Evolutionary conservation across 2,113 vertebrate genomes (phyloP), one percentile per base, ranked within the genome.

Genomic region (Sander lucioperca): DNA sequence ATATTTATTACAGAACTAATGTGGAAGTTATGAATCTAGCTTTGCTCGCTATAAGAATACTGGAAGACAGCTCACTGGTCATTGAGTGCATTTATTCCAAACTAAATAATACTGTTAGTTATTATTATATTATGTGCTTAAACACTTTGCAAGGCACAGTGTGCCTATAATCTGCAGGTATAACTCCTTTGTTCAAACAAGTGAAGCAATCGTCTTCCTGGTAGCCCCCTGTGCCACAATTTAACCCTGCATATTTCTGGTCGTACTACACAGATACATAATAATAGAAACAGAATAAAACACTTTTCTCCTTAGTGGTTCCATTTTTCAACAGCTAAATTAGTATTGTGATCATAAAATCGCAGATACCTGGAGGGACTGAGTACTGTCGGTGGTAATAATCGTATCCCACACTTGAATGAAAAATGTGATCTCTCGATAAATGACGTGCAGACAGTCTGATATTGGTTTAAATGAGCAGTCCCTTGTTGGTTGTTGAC

Each of bases 281-380:
- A 10, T 39, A 39, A 39, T 2, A 10, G 0, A 2, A 39, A 39
- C 39, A 43, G 39, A 11, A 43, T 43, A 43, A 43, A 11, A 43
- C 9, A 11, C 39, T 43, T 43, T 43, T 43, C 39, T 43, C 39
- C 39, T 43, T 43, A 43, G 39, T 11, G 39, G 39, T 11, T 43
- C 39, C 39, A 11, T 11, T 43, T 39, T 48, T 23, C 27, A 21
- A 8, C 53, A 56, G 58, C 5, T 18, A 25, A 18, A 48, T 30
- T 7, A 30, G 19, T 36, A 10, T 8, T 62, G 39, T 30, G 30
- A 58, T 53, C 6, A 6, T 62, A 48, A 65, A 79, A 25, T 27
- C 4, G 16, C 61, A 79, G 74, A 83, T 62, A 13, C 73, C 78
- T 83, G 75, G 36, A 57, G n/a, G 75, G 71, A 70, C 76, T 83